phyloP scores from a whole-genome alignment of 2,797 vertebrate genomes.

The Lacerta agilis region DNA sequence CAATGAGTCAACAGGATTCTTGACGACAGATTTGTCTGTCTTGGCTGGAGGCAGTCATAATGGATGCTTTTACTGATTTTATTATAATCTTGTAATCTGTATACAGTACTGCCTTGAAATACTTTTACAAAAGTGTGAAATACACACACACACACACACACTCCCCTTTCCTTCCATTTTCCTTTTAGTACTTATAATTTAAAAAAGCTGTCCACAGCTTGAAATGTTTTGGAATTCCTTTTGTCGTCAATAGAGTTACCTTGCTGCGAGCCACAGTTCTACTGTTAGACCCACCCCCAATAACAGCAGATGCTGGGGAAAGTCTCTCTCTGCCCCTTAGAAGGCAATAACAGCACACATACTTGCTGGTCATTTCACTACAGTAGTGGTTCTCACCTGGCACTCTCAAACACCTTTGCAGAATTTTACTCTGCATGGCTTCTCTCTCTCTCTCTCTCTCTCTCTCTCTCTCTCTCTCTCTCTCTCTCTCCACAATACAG shows the following conservation, averaged over 20 bases:
- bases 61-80: too few species aligned
- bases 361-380: background rate
- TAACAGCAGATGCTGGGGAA: background rate
- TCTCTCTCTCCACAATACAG: background rate
- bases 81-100: too few species aligned
- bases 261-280: background rate
- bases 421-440: background rate
- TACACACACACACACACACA: too few species aligned
- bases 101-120: too few species aligned
- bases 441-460: background rate
- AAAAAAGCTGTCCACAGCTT: background rate
- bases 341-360: background rate
- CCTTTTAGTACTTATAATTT: background rate
- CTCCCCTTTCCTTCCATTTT: too few species aligned
- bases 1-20: background rate
- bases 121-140: too few species aligned
- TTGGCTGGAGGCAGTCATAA: background rate
- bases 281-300: background rate
- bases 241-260: background rate
- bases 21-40: background rate
- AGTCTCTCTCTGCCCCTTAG: background rate
- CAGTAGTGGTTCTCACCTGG: background rate
- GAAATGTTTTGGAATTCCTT: background rate
- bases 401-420: background rate
- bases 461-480: background rate